phyloP scores from a whole-genome alignment of 1,140 invertebrate species.

The Ceratina australensis region DNA sequence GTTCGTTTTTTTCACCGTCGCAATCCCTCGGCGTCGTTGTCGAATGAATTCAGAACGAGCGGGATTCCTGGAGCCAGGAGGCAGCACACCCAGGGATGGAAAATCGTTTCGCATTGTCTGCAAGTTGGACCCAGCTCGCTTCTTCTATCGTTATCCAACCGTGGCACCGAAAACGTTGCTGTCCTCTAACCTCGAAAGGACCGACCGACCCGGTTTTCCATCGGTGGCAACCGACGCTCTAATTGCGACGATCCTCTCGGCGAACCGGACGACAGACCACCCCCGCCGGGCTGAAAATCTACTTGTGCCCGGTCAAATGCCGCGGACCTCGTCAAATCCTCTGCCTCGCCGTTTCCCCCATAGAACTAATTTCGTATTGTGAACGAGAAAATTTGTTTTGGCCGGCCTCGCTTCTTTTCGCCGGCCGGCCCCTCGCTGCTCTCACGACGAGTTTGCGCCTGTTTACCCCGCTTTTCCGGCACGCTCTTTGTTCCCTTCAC shows the following conservation, averaged over 20 bases:
- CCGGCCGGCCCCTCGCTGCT: background rate
- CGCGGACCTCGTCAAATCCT: background rate
- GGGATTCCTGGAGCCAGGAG: conserved; percentile 40
- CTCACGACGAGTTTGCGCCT: background rate
- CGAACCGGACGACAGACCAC: conserved; percentile 26
- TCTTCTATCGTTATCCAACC: conserved; percentile 50
- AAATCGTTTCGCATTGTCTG: conserved; percentile 46
- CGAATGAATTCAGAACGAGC: conserved; percentile 49
- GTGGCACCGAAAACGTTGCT: conserved; percentile 41
- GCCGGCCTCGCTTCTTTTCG: background rate
- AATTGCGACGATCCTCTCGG: conserved; percentile 45
- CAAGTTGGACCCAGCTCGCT: conserved; percentile 28
- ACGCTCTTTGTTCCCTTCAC: background rate
- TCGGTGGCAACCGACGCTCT: conserved; percentile 46
- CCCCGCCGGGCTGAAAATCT: conserved; percentile 19
- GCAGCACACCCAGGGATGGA: conserved; percentile 24
- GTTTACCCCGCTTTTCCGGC: background rate
- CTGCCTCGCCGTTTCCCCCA: background rate
- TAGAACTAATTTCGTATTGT: conserved; percentile 36
- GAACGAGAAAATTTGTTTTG: conserved; percentile 22
- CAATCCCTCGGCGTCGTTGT: background rate
- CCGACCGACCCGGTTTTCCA: conserved; percentile 46
- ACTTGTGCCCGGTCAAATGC: conserved; percentile 25
- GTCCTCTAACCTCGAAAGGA: conserved; percentile 41
- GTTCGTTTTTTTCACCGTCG: background rate